Percentiles rank a stretch among this genome's conserved stretches.
These are phyloP conservation scores for Troglohyphantes excavatus DNA, from an alignment of 2,888 invertebrate species.

Conservation along the genomic window DNA sequence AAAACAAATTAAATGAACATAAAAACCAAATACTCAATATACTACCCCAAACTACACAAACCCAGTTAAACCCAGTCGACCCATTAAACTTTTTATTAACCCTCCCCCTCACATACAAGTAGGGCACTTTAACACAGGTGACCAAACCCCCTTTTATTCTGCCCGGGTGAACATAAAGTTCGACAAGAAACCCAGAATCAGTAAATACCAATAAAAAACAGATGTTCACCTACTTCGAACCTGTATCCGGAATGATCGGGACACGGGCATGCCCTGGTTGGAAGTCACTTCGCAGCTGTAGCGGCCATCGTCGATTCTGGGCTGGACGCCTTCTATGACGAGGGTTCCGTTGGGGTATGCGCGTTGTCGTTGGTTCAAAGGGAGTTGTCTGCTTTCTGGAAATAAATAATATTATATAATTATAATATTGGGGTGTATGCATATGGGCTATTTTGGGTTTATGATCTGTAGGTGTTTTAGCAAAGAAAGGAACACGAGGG, in stretches of 20 bases:
- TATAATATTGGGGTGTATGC: too few relatives aligned
- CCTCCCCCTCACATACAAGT: not conserved
- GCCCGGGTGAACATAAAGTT: not conserved
- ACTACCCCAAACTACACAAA: not conserved
- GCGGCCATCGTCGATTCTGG: conserved; percentile 78
- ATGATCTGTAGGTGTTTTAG: too few relatives aligned
- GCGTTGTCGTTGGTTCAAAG: conserved; percentile 76
- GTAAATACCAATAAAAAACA: conserved; percentile 51
- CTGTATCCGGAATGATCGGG: conserved; percentile 60
- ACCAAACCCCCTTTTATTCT: not conserved
- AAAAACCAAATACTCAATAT: too few relatives aligned
- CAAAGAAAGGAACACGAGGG: too few relatives aligned
- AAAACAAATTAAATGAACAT: too few relatives aligned
- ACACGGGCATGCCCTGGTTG: conserved; percentile 57
- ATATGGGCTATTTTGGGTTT: too few relatives aligned
- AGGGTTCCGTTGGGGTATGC: conserved; percentile 79
- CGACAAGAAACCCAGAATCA: not conserved
- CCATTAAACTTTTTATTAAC: conserved; percentile 27
- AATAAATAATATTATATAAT: not conserved
- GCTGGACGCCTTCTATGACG: conserved; percentile 77
- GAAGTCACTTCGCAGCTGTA: conserved; percentile 79
- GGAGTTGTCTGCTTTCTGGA: conserved; percentile 77
- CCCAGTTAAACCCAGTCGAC: not conserved
- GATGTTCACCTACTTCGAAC: conserved; percentile 74
- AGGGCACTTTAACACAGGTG: conserved; percentile 11